Conservation (phyloP, 64 coral and sea anemone species). For the Pachyseris speciosa region DNA sequence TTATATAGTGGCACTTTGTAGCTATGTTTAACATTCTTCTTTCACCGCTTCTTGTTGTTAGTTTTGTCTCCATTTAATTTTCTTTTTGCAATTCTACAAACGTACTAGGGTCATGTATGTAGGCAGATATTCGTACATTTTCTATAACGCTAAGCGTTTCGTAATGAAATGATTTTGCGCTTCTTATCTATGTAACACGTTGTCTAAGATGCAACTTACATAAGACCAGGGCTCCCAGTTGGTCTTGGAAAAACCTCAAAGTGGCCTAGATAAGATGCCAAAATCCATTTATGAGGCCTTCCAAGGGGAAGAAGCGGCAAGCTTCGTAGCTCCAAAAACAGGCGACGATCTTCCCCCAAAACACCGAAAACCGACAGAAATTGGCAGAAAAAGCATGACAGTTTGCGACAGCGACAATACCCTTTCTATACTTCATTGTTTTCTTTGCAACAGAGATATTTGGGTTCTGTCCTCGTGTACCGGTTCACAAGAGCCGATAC, state of each 20-base stretch:
- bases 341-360: too few species aligned
- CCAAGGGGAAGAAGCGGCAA: too few species aligned
- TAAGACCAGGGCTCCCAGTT: neutral
- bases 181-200: neutral
- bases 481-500: too few species aligned
- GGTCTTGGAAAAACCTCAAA: neutral
- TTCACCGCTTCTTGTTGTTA: neutral
- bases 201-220: neutral
- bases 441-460: too few species aligned
- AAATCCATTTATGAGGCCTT: neutral
- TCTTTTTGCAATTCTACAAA: neutral
- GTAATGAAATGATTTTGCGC: neutral
- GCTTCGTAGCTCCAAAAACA: too few species aligned
- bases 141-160: neutral
- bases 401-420: too few species aligned
- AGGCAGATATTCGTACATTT: neutral
- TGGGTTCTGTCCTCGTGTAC: too few species aligned
- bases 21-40: neutral
- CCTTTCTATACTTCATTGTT: too few species aligned
- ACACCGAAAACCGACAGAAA: too few species aligned
- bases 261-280: neutral
- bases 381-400: too few species aligned
- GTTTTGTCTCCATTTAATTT: neutral
- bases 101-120: neutral
- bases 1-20: slow-evolving; percentile 7